Percentiles rank a stretch among this genome's conserved stretches.
Conservation (phyloP, 2,113 vertebrate species). For the Todiramphus chloris region DNA sequence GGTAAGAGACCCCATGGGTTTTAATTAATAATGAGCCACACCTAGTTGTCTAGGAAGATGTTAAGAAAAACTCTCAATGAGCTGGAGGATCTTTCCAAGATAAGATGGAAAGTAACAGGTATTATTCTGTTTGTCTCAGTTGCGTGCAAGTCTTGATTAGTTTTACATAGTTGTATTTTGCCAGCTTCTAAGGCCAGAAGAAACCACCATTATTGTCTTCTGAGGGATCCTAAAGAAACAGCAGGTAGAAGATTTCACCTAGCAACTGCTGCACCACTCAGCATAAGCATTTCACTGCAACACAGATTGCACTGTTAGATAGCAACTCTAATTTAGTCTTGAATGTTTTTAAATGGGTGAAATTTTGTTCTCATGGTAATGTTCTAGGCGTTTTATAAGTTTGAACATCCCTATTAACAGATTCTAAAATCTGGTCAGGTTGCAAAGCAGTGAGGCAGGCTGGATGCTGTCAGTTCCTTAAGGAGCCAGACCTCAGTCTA, state of each 20-base stretch:
- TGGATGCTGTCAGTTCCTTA: background rate
- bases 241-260: background rate
- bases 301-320: background rate
- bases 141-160: background rate
- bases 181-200: background rate
- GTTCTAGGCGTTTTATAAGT: background rate
- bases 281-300: background rate
- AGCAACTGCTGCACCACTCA: background rate
- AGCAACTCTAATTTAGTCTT: background rate
- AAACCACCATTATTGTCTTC: accelerated
- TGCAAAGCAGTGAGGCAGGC: background rate
- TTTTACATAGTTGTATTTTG: background rate
- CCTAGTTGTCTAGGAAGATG: background rate
- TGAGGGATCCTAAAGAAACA: background rate
- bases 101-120: background rate
- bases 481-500: background rate
- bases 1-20: slow-evolving; percentile 73
- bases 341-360: background rate
- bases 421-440: background rate
- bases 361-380: background rate
- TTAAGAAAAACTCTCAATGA: background rate
- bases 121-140: background rate
- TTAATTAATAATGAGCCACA: background rate
- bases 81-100: background rate
- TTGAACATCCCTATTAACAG: background rate